phyloP scores from a whole-genome alignment of 2,113 vertebrate species.

The Mustela lutreola region DNA sequence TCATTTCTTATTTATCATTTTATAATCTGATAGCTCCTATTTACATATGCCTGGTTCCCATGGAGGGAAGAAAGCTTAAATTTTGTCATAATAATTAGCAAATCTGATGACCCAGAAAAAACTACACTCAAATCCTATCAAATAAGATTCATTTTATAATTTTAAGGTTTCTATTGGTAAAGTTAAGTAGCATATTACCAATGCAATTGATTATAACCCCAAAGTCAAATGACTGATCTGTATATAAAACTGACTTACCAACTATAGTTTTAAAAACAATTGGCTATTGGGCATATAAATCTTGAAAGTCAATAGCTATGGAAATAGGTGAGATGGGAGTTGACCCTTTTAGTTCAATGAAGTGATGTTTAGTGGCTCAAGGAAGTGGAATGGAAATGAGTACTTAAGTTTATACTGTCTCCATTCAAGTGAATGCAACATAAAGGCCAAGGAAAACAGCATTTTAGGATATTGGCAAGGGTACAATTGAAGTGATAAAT shows the following conservation, averaged over 20 bases:
- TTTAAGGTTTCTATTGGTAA: neutral
- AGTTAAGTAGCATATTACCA: neutral
- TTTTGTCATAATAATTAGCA: neutral
- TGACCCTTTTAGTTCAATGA: neutral
- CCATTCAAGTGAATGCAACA: neutral
- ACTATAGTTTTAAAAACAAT: neutral
- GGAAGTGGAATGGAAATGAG: neutral
- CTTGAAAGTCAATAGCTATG: neutral
- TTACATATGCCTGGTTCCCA: neutral
- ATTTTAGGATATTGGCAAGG: neutral
- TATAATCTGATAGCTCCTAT: neutral
- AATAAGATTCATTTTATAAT: neutral
- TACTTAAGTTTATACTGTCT: neutral
- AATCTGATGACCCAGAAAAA: neutral
- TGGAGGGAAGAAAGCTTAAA: neutral
- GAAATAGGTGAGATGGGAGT: neutral
- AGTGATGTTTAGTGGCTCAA: neutral
- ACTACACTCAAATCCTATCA: neutral
- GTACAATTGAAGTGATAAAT: neutral
- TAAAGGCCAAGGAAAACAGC: neutral
- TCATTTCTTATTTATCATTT: constrained; percentile 4
- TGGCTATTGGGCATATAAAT: neutral
- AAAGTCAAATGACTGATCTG: neutral
- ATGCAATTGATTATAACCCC: neutral
- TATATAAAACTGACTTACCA: neutral